Evolutionary conservation across 2,888 invertebrate genomes (phyloP).

Genomic region (Nysson spinosus): DNA sequence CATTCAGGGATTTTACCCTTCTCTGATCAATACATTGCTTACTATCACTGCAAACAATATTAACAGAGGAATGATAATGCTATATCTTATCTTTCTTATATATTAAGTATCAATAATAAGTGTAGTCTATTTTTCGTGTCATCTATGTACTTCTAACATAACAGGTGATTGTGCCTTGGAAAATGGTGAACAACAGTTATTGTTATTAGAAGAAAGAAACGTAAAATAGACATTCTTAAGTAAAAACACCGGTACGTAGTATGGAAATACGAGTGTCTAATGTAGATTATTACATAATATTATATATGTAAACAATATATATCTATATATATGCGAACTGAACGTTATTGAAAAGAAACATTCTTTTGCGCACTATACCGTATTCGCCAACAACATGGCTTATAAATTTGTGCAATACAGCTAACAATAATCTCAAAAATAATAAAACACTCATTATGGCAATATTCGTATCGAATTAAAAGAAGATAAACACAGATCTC

Average conservation of each 20-base stretch:
- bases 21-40: neutral
- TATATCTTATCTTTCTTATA: slow-evolving; percentile 4
- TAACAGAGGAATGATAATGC: slow-evolving; percentile 37
- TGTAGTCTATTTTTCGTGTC: slow-evolving; percentile 9
- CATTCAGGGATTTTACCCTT: no score
- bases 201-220: slow-evolving; percentile 16
- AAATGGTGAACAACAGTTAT: slow-evolving; percentile 40
- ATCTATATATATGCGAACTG: neutral
- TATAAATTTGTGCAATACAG: no score
- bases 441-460: neutral
- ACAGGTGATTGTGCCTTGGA: slow-evolving; percentile 25
- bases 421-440: neutral
- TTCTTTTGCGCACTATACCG: no score
- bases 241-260: neutral
- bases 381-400: no score
- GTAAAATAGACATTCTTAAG: neutral
- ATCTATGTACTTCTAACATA: slow-evolving; percentile 22
- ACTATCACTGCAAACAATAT: slow-evolving; percentile 8
- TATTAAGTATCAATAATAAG: slow-evolving; percentile 6
- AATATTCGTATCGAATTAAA: no score
- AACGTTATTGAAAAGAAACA: neutral
- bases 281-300: neutral
- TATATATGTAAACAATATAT: neutral
- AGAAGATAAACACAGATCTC: neutral
- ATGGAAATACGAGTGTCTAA: neutral